Evolutionary conservation across 2,797 vertebrate species (phyloP), one percentile per base, ranked within the genome.

Genomic region (Tragelaphus oryx): DNA sequence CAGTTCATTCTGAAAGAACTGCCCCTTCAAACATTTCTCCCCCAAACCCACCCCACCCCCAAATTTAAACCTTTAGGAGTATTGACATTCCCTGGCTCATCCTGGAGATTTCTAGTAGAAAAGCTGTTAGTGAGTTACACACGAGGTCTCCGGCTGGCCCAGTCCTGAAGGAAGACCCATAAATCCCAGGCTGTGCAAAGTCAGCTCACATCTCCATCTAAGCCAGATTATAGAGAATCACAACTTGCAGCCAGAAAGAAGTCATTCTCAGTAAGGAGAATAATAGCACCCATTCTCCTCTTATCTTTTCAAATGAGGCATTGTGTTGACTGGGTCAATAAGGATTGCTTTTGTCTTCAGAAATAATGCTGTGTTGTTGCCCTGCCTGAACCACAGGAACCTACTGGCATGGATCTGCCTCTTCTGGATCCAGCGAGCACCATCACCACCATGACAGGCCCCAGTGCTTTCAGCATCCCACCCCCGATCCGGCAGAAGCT

Each of bases 401-500:
- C 99, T 75, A 98, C 99, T 96, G 99, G 99, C 98, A 98, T 99
- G 3, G 99, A 99, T 91, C 98, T 99, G 5, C 99, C 99, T 52
- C 98, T 99, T 88, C 98, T 99, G 98, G 99, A 99, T 80, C 99
- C 99, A 3, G 99, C 99, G 0, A 99, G 98, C 97, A 99, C 98
- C 95, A 98, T 99, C 98, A 99, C 99, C 41, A 99, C 99, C 9
- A 98, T 99, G 91, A 98, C 99, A 37, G 99, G 99, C 20, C 99
- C 99, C 57, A 99, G 99, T 0, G 99, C 99, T 30, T 99, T 99
- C 98, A 99, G 99, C 96, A 99, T 99, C 95, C 99, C 99, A 1
- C 98, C 99, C 54, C 99, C 99, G 0, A 99, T 99, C 97, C 98
- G 99, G 87, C 99, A 99, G 98, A 99, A 99, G 98, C 98, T 99